Evolutionary conservation across 2,888 invertebrate species (phyloP).

Genomic region (Drepanosiphum platanoidis): DNA sequence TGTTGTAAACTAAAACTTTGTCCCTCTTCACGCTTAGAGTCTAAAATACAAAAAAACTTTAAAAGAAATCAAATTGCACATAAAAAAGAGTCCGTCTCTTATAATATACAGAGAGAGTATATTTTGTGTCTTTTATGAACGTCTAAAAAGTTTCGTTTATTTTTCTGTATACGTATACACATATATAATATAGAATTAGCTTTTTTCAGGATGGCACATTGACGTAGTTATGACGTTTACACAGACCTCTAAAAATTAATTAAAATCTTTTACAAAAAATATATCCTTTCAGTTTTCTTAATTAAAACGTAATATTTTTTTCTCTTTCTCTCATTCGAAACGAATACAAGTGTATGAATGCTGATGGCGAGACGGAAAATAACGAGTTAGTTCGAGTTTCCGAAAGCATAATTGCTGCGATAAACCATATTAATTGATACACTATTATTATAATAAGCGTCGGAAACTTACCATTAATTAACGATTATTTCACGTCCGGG

Average conservation of each 20-base stretch:
- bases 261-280: not conserved
- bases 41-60: no score
- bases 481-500: no score
- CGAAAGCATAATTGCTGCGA: no score
- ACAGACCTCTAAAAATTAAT: not conserved
- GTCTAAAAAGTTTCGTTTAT: not conserved
- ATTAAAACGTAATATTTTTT: not conserved
- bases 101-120: no score
- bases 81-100: not conserved
- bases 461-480: no score
- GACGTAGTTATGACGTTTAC: not conserved
- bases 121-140: not conserved
- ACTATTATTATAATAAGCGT: no score
- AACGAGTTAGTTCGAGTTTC: no score
- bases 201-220: not conserved
- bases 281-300: not conserved
- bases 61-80: not conserved
- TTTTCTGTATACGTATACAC: no score
- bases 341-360: not conserved
- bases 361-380: not conserved
- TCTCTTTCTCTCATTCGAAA: no score
- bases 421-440: no score
- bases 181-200: not conserved
- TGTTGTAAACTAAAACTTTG: no score
- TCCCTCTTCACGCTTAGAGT: not conserved